Base-by-base conservation (phyloP, 1,140 invertebrate genomes). In the Uloborus diversus region DNA sequence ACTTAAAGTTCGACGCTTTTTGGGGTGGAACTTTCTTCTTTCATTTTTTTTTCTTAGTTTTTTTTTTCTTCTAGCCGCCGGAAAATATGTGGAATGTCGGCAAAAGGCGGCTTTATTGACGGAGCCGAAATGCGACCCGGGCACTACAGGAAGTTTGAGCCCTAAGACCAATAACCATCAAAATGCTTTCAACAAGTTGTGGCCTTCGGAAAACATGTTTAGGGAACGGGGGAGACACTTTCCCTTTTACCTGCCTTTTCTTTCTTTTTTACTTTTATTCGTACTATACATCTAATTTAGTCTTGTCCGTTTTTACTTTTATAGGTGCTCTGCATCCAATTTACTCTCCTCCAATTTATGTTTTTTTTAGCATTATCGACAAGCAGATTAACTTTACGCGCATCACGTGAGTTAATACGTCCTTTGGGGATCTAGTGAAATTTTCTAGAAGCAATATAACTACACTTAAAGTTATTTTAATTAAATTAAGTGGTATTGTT, bases 1-100 rank as follows among this genome's bases (percentile, higher is more conserved):
- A 79, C 76, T 79, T 79, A 79, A 79, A 79, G 76, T 79, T 79
- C 76, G 76, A 79, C 76, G 76, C 76, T 68, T 79, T 79, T 79
- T 79, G 23, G 61, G 42, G 76, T 37, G 76, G 35, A 66, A 37
- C 32, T 59, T 66, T 79, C 37, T 79, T 68, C 76, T 78, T 66
- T 69, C 37, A 61, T 51, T 56, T 76, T 76, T 73, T 47, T 75
- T n/a, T n/a, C n/a, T n/a, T n/a, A n/a, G n/a, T n/a, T n/a, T n/a
- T 27, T 51, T 75, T 35, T 30, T 35, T 14, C 30, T 62, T 33
- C 20, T 33, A 33, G 64, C 64, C 76, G 64, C 66, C 66, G 76
- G 57, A 69, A 79, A 69, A 69, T 53, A 68, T 79, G 76, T 78
- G 65, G 76, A 79, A 79, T 79, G 76, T 66, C 23, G 35, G 28